Base-by-base conservation (phyloP, 35 echinoderm and acorn worm genomes). In the Eucidaris tribuloides region DNA sequence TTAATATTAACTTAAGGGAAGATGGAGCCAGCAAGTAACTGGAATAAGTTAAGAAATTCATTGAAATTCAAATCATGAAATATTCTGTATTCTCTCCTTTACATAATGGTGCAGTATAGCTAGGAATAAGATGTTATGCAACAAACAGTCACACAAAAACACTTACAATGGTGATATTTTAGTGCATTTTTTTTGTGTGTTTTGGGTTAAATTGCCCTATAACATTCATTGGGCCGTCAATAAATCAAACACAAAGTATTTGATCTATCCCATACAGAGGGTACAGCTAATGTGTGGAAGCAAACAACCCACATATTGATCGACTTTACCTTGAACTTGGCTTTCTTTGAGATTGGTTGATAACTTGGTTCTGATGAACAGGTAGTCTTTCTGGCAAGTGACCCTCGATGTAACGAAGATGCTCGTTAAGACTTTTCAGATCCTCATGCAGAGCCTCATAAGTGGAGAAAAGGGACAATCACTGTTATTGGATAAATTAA, bases 341-440 rank as follows among this genome's bases (percentile, higher is more conserved):
- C 30, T 42, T 33, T 41, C 34, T 74, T 44, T 74, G 68, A 7
- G 68, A 40, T 24, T 42, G 68, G 24, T 22, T 74, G 19, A 42
- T 33, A 7, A n/a, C 34, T 25, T 74, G 68, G 2, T 17, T 41
- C 7, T 74, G 36, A 41, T 74, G 68, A 74, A 36, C 34, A 42
- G 68, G 68, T 22, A 74, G 68, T 44, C 68, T 74, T 18, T 74
- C 68, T 41, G 68, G 68, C 7, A 74, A 40, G 23, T 74, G 29
- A 40, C 37, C 28, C 6, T 74, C 7, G 28, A 74, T 74, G 68
- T 74, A 36, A 44, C 14, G 2, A 9, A 74, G 68, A 22, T 40
- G 68, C 24, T 40, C 44, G 38, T 74, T 74, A 27, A 64, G 22
- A 15, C 37, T 34, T 64, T 64, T 64, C 61, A 64, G 61, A 34